These are phyloP conservation scores for Apostichopus parvimensis DNA, from an alignment of 35 echinoderm and acorn worm species.

Conservation along the genomic window DNA sequence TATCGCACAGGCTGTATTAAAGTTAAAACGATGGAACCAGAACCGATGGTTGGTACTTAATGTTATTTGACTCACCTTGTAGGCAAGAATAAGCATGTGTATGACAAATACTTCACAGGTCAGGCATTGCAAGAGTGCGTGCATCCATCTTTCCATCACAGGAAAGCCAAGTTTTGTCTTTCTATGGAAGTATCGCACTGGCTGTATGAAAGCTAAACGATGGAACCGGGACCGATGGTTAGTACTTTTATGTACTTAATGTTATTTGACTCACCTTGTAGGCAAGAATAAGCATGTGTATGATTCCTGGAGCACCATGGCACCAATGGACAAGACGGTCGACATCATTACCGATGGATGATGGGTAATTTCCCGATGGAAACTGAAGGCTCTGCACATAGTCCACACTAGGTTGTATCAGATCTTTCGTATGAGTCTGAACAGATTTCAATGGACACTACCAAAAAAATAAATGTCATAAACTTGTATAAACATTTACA, in stretches of 20 bases:
- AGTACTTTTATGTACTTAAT: no score
- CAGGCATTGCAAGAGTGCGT: not conserved
- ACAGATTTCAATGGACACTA: constrained; percentile 50
- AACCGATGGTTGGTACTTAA: no score
- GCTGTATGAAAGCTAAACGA: no score
- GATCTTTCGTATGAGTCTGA: constrained; percentile 34
- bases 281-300: constrained; percentile 85
- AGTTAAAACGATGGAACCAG: no score
- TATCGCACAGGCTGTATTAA: no score
- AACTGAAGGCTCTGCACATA: constrained; percentile 66
- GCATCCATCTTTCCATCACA: not conserved
- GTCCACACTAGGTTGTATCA: constrained; percentile 85
- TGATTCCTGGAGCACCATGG: constrained; percentile 90
- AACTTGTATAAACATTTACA: not conserved
- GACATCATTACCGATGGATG: constrained; percentile 81
- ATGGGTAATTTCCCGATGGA: constrained; percentile 89
- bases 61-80: constrained; percentile 68
- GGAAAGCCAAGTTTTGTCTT: not conserved
- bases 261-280: constrained; percentile 68
- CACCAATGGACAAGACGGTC: constrained; percentile 94
- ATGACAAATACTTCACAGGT: constrained; percentile 18
- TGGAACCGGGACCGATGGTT: no score
- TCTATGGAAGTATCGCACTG: no score
- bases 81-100: constrained; percentile 81
- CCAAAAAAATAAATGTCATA: not conserved